Conservation (phyloP, 2,113 vertebrate genomes). For the Thryonomys swinderianus region DNA sequence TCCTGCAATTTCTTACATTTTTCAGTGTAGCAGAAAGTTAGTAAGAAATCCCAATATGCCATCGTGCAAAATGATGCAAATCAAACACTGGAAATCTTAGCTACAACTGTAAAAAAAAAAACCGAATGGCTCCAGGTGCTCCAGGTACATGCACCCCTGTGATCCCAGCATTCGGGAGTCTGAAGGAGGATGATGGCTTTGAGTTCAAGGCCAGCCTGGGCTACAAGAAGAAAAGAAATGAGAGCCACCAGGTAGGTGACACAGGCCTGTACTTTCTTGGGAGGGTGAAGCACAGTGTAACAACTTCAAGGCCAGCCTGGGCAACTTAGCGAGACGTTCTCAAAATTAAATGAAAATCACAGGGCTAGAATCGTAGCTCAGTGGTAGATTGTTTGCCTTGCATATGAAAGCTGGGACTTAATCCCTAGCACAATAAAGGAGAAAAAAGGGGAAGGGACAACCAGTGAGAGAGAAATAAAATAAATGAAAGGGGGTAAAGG, state of each 20-base stretch:
- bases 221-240: neutral
- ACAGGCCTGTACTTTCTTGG: neutral
- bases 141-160: neutral
- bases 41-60: neutral
- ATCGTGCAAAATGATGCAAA: slow-evolving; percentile 23
- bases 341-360: neutral
- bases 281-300: neutral
- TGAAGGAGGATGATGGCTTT: too few relatives aligned
- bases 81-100: slow-evolving; percentile 41
- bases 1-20: slow-evolving; percentile 14
- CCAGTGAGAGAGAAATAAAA: neutral
- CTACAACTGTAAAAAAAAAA: slow-evolving; percentile 3
- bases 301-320: neutral
- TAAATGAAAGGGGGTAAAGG: slow-evolving; percentile 57
- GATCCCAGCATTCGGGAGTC: neutral
- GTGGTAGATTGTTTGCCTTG: neutral
- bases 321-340: neutral
- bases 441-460: neutral
- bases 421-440: neutral
- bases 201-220: neutral
- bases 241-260: neutral
- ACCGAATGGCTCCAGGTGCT: too few relatives aligned
- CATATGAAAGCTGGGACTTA: neutral
- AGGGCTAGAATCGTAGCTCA: neutral
- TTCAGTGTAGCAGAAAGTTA: neutral